Percentiles rank a stretch among this genome's conserved stretches.
Evolutionary conservation across 2,797 vertebrate genomes (phyloP).

Genomic region (Eulemur albifrons): DNA sequence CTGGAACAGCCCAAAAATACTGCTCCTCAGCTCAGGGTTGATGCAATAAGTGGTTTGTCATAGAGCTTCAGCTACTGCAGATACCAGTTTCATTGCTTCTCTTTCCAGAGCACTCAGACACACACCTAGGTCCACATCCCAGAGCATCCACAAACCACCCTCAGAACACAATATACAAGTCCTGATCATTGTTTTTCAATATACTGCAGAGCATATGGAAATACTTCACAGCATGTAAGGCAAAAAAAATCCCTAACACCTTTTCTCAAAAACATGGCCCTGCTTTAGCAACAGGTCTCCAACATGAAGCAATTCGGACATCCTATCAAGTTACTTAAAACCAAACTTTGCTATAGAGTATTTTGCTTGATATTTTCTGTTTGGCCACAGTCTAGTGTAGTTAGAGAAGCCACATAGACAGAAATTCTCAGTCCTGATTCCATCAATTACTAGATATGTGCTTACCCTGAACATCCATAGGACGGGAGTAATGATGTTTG

Average conservation of each 20-base stretch:
- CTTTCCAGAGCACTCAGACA: background rate
- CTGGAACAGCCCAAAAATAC: background rate
- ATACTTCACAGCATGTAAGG: background rate
- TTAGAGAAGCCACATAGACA: background rate
- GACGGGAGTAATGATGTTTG: background rate
- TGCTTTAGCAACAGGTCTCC: background rate
- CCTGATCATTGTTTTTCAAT: background rate
- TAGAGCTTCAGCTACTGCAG: background rate
- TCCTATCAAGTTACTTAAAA: background rate
- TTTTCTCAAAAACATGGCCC: background rate
- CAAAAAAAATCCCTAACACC: background rate
- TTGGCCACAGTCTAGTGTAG: background rate
- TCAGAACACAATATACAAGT: background rate
- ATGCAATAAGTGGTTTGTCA: background rate
- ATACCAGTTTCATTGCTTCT: background rate
- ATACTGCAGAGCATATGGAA: background rate
- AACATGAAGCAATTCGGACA: background rate
- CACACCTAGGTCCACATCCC: background rate
- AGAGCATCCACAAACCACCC: background rate
- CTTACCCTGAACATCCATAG: background rate
- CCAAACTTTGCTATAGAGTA: background rate
- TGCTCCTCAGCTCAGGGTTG: no score
- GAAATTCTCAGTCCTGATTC: background rate
- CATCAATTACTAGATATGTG: background rate
- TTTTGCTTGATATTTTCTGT: background rate